A percentile compares a stretch with the other conserved stretches of the same genome.
These are phyloP conservation scores for Diadema setosum DNA, from an alignment of 35 echinoderm and acorn worm species.

Conservation along the genomic window DNA sequence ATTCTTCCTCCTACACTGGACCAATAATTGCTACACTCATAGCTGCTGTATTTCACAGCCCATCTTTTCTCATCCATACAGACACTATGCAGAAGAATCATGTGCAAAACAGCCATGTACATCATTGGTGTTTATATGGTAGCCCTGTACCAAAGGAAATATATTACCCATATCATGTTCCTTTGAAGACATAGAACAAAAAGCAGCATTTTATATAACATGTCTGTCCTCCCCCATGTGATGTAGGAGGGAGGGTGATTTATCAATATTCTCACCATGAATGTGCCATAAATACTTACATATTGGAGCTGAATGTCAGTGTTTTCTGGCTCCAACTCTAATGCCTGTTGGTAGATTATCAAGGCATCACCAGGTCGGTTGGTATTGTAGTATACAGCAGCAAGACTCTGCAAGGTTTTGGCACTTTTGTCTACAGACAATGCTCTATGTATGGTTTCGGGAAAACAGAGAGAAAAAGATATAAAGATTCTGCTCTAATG, in stretches of 20 bases:
- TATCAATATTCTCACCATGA: too few relatives aligned
- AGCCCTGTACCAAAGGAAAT: not conserved
- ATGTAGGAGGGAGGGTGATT: not conserved
- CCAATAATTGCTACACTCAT: too few relatives aligned
- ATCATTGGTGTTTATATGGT: too few relatives aligned
- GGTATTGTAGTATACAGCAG: conserved; percentile 59
- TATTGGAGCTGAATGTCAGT: conserved; percentile 29
- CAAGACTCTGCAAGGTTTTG: conserved; percentile 43
- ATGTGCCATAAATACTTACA: conserved; percentile 41
- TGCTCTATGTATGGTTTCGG: too few relatives aligned
- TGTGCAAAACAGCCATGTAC: too few relatives aligned
- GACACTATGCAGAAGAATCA: too few relatives aligned
- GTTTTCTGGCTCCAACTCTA: not conserved
- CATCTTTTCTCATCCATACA: too few relatives aligned
- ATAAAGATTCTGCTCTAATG: too few relatives aligned
- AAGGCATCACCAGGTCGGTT: not conserved
- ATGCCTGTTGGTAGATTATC: conserved; percentile 22
- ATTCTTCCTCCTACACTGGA: too few relatives aligned
- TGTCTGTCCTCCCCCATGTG: not conserved
- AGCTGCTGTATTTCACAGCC: too few relatives aligned
- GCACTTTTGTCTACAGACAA: not conserved
- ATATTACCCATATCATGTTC: not conserved
- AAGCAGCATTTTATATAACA: not conserved
- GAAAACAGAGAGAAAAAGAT: too few relatives aligned
- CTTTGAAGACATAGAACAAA: not conserved